A percentile compares a stretch with the other conserved stretches of the same genome.
phyloP scores from a whole-genome alignment of 2,888 invertebrate species.

The Ctena decussata region DNA sequence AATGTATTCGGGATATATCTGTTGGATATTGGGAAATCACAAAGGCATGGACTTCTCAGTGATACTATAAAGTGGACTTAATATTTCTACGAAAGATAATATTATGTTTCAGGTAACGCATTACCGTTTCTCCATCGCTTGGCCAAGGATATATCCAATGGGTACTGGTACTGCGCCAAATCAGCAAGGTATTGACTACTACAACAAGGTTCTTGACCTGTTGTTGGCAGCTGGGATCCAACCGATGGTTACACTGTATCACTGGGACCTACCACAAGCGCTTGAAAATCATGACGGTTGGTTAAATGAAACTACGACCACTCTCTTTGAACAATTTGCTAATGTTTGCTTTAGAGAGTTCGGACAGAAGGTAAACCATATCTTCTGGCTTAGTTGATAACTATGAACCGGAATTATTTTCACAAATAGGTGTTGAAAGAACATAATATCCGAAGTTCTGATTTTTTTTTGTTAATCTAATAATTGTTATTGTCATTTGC shows the following conservation, averaged over 20 bases:
- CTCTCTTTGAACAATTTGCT: conserved; percentile 86
- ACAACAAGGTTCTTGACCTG: conserved; percentile 92
- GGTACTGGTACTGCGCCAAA: conserved; percentile 87
- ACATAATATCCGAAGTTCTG: no score
- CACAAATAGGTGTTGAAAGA: no score
- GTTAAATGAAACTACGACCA: conserved; percentile 79
- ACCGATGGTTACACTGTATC: conserved; percentile 89
- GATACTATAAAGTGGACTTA: no score
- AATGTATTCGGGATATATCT: no score
- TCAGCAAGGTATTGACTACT: conserved; percentile 91
- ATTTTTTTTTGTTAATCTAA: no score
- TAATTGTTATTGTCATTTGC: no score
- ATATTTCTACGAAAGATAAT: no score
- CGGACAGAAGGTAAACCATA: conserved; percentile 86
- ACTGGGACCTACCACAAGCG: conserved; percentile 85
- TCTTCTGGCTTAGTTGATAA: no score
- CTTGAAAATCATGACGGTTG: conserved; percentile 87
- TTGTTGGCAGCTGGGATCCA: conserved; percentile 89
- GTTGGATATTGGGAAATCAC: no score
- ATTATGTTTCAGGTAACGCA: conserved; percentile 70
- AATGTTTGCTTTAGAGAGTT: conserved; percentile 84
- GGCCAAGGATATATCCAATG: conserved; percentile 92
- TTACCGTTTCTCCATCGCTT: conserved; percentile 89
- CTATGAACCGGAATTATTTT: no score
- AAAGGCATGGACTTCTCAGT: no score